These are phyloP conservation scores for Crocidura indochinensis DNA, from an alignment of 2,797 vertebrate species.

Conservation along the genomic window DNA sequence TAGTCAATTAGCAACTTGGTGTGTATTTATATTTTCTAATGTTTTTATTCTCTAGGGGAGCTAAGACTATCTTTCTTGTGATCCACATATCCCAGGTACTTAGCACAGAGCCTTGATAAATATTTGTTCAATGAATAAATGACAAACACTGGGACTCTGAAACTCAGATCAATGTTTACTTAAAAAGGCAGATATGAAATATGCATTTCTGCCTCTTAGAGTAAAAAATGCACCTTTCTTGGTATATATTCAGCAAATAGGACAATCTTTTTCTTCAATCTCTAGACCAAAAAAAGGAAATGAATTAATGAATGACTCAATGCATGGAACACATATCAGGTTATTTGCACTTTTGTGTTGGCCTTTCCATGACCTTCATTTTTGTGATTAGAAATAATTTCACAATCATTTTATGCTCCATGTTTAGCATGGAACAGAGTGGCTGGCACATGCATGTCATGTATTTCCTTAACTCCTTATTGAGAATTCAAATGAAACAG, in stretches of 20 bases:
- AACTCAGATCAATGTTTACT: slow-evolving; percentile 13
- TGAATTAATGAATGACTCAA: not conserved
- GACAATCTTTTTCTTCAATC: not conserved
- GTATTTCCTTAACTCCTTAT: not conserved
- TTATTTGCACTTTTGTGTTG: slow-evolving; percentile 1
- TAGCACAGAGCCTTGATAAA: not conserved
- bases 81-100: not conserved
- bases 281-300: not conserved
- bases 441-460: too few relatives aligned
- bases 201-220: not conserved
- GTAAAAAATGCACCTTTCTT: not conserved
- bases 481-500: not conserved
- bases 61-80: not conserved
- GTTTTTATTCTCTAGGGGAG: not conserved
- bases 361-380: slow-evolving; percentile 9
- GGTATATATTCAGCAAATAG: not conserved
- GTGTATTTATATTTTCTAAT: too few relatives aligned
- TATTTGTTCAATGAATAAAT: slow-evolving; percentile 49
- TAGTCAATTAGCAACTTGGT: too few relatives aligned
- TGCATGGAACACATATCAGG: not conserved
- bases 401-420: not conserved
- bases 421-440: too few relatives aligned
- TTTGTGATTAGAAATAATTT: not conserved
- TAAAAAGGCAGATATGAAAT: slow-evolving; percentile 29
- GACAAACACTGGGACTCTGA: not conserved